Evolutionary conservation across 2,113 vertebrate genomes (phyloP).

Genomic region (Cephalopholis sonnerati): DNA sequence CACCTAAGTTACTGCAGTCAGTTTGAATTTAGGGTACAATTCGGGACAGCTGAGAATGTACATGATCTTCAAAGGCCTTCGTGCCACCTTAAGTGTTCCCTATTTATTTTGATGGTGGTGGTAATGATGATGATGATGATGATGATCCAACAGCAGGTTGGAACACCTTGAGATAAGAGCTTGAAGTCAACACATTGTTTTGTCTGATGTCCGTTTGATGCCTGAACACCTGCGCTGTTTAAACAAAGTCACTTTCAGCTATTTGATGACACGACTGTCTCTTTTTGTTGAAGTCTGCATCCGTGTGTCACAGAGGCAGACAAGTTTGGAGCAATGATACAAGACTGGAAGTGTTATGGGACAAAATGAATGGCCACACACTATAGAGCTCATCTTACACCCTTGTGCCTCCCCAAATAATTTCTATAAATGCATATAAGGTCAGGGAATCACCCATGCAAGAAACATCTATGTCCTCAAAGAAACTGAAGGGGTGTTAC

Average conservation of each 20-base stretch:
- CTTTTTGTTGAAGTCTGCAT: neutral
- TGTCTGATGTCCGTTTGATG: neutral
- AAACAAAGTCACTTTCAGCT: slow-evolving; percentile 3
- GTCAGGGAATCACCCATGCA: slow-evolving; percentile 1
- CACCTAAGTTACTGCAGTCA: slow-evolving; percentile 25
- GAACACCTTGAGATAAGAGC: neutral
- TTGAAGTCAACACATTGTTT: neutral
- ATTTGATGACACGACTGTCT: slow-evolving; percentile 2
- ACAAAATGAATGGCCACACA: neutral
- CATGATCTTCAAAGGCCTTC: slow-evolving; percentile 22
- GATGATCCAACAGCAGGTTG: slow-evolving; percentile 58
- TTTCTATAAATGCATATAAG: neutral
- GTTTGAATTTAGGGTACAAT: slow-evolving; percentile 20
- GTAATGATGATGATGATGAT: slow-evolving; percentile 81
- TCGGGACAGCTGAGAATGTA: slow-evolving; percentile 14
- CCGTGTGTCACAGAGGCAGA: neutral
- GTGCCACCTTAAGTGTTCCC: neutral
- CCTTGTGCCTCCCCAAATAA: neutral
- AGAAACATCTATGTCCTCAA: slow-evolving; percentile 3
- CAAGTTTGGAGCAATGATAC: neutral
- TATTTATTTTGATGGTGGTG: slow-evolving; percentile 64
- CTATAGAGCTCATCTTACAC: neutral
- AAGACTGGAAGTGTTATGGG: neutral
- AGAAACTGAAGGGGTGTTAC: neutral
- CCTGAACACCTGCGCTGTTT: neutral